phyloP scores from a whole-genome alignment of 2,888 invertebrate species.

The Leptopilina myrica region DNA sequence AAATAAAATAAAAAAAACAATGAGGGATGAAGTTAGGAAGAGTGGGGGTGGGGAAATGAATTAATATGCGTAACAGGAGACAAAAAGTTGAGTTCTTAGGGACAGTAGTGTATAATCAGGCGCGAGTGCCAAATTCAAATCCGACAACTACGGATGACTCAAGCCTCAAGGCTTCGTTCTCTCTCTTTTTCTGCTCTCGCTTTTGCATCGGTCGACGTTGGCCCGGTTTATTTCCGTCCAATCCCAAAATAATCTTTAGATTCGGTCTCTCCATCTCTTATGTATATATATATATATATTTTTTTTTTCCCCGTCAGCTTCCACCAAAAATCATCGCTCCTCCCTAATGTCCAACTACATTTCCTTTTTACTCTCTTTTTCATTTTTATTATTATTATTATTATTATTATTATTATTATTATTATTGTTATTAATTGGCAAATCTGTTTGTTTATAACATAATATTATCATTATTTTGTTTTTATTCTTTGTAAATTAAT shows the following conservation, averaged over 20 bases:
- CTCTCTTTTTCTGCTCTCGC: conserved; percentile 52
- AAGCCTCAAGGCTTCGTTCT: conserved; percentile 70
- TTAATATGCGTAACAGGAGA: neutral
- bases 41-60: neutral
- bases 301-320: conserved; percentile 30
- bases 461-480: too few species aligned
- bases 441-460: too few species aligned
- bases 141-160: conserved; percentile 61
- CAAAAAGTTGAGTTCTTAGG: conserved; percentile 20
- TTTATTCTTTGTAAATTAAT: too few species aligned
- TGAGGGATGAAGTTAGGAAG: neutral
- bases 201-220: conserved; percentile 64
- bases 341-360: conserved; percentile 12
- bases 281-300: conserved; percentile 25
- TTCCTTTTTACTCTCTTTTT: neutral
- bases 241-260: conserved; percentile 72
- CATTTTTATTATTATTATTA: neutral
- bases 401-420: neutral
- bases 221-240: conserved; percentile 73
- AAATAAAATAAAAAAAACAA: neutral
- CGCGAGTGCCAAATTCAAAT: conserved; percentile 54
- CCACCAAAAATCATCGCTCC: conserved; percentile 8
- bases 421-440: too few species aligned
- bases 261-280: conserved; percentile 67
- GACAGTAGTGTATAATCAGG: conserved; percentile 55